A percentile compares a stretch with the other conserved stretches of the same genome.
These are phyloP conservation scores for Trematomus loennbergii DNA, from an alignment of 2,113 vertebrate genomes.

Conservation along the genomic window DNA sequence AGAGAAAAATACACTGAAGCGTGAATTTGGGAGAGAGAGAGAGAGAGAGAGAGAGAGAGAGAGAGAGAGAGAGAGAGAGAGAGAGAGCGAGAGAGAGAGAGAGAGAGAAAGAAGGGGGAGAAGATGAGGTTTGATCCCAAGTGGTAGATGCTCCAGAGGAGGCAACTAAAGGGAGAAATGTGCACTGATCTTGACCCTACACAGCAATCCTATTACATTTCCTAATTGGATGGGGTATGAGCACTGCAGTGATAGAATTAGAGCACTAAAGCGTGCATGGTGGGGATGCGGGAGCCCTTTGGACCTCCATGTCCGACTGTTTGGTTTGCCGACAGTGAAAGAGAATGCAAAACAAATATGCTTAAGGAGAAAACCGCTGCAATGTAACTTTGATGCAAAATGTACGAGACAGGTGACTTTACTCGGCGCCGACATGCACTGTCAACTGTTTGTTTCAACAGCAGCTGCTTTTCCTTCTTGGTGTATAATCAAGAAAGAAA, in stretches of 20 bases:
- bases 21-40: neutral
- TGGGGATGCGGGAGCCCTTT: conserved; percentile 21
- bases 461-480: conserved; percentile 48
- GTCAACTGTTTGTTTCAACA: conserved; percentile 60
- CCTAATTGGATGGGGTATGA: conserved; percentile 70
- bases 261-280: conserved; percentile 31
- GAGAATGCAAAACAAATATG: conserved; percentile 28
- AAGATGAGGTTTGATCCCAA: conserved; percentile 28
- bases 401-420: conserved; percentile 47
- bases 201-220: conserved; percentile 58
- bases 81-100: neutral
- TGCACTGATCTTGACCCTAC: conserved; percentile 59
- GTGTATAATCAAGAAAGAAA: conserved; percentile 35
- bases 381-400: conserved; percentile 55
- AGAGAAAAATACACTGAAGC: conserved; percentile 14
- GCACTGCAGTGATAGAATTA: conserved; percentile 66
- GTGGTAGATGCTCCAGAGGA: conserved; percentile 17
- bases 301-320: conserved; percentile 41
- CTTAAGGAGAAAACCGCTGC: conserved; percentile 33
- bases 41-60: no score
- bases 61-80: no score
- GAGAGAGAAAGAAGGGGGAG: conserved; percentile 1
- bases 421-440: conserved; percentile 25
- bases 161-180: conserved; percentile 24
- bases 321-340: conserved; percentile 44